These are phyloP conservation scores for Sarcophaga peregrina DNA, from an alignment of 1,140 invertebrate species.

Conservation along the genomic window DNA sequence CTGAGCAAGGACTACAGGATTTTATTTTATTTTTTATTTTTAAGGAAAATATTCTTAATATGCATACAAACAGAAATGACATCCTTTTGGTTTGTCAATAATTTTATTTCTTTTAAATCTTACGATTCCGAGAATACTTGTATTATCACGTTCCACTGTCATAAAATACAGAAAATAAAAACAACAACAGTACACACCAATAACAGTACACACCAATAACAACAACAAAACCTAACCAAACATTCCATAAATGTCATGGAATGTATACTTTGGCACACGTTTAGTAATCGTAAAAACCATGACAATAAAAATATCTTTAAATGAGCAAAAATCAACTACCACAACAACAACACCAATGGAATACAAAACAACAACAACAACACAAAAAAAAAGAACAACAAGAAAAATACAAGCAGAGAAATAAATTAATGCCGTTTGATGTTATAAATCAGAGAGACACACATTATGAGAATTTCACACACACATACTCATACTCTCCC, in stretches of 20 bases:
- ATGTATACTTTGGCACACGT: neutral
- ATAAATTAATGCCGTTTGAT: neutral
- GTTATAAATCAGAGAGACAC: too few relatives aligned
- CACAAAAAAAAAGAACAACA: neutral
- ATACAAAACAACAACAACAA: neutral
- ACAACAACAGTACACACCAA: neutral
- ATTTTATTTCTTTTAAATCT: too few relatives aligned
- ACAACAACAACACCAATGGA: neutral
- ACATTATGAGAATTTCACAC: too few relatives aligned
- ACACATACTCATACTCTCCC: too few relatives aligned
- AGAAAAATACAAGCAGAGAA: neutral
- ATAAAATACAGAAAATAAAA: neutral
- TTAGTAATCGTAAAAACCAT: slow-evolving; percentile 19
- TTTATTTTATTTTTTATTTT: too few relatives aligned
- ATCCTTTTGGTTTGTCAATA: too few relatives aligned
- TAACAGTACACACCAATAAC: neutral
- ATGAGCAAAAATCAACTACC: neutral
- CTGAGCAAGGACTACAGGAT: too few relatives aligned
- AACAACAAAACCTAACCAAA: neutral
- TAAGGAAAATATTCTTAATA: too few relatives aligned
- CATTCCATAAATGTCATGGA: neutral
- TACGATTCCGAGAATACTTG: too few relatives aligned
- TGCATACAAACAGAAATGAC: too few relatives aligned
- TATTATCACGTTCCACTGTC: neutral
- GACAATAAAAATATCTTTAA: neutral